These are phyloP conservation scores for Daboia siamensis DNA, from an alignment of 2,113 vertebrate genomes.

Conservation along the genomic window DNA sequence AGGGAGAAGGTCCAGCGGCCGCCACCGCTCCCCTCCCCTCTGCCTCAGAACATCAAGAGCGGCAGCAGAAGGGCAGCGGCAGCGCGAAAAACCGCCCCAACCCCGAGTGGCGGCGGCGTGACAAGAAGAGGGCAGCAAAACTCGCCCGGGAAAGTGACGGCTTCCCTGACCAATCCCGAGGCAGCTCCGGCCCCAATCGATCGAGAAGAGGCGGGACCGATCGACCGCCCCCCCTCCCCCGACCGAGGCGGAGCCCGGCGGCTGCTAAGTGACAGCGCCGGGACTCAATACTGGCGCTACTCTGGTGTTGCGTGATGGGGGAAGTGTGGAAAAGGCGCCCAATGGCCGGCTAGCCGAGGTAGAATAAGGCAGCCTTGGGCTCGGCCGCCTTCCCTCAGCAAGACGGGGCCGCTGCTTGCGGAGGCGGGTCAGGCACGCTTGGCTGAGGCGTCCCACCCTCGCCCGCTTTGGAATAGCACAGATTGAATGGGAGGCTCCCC, in stretches of 20 bases:
- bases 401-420: not conserved
- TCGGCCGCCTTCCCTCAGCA: not conserved
- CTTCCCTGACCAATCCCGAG: not conserved
- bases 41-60: conserved; percentile 1
- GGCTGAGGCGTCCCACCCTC: not conserved
- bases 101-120: conserved; percentile 45
- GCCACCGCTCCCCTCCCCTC: not conserved
- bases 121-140: conserved; percentile 42
- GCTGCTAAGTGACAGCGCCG: conserved; percentile 3
- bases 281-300: not conserved
- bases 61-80: conserved; percentile 3
- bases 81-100: conserved; percentile 17
- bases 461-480: not conserved
- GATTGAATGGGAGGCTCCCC: not conserved
- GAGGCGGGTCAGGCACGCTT: not conserved
- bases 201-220: conserved; percentile 10
- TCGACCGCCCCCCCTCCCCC: not conserved
- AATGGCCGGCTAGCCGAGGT: conserved; percentile 38
- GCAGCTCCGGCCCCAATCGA: not conserved
- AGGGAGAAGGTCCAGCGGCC: not conserved
- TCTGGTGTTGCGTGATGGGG: not conserved
- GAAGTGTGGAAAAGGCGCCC: not conserved
- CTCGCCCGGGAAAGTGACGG: conserved; percentile 11
- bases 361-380: not conserved
- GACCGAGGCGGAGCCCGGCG: not conserved